Evolutionary conservation across 2,797 vertebrate species (phyloP), one percentile per base, ranked within the genome.

Genomic region (Trematomus bernacchii): DNA sequence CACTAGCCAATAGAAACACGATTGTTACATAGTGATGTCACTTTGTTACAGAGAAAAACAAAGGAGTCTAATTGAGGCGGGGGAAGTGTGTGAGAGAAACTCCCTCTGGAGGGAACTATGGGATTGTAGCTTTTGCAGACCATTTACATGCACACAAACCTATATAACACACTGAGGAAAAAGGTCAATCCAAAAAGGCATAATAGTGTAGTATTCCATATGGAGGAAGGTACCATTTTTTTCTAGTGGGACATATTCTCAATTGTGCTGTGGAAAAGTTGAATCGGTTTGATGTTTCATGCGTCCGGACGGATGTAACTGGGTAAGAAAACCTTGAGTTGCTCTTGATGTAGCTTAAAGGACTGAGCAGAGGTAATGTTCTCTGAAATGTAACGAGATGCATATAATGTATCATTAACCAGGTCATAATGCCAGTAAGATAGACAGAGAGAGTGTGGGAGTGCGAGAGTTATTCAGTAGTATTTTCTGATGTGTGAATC

Each of bases 371-470:
- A 42, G 64, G 27, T 57, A 40, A 47, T 2, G 66, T 27, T 65
- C 7, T 1, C 8, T 51, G 44, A 57, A 44, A 74, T 21, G 63
- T 33, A 59, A 12, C 19, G 15, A 46, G 69, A 65, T 57, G 54
- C 43, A 57, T 68, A 18, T 62, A 80, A 84, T n/a, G 54, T 58
- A 27, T 75, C 53, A 42, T 81, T 75, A 84, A 67, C 40, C 51
- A 4, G 43, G 50, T 57, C 64, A 27, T 64, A 53, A 43, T 2
- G 57, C 44, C 58, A 51, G 33, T 12, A 37, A 19, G 14, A 6
- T 4, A 1, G 6, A 18, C 54, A n/a, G 33, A 12, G 48, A 6
- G 30, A 11, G 6, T n/a, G 43, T 19, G 27, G 8, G 27, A 13
- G 43, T 12, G 33, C 3, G 33, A 44, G 13, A 4, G 15, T 10